phyloP scores from a whole-genome alignment of 23 tunicate species.

The Trididemnum nubilum region DNA sequence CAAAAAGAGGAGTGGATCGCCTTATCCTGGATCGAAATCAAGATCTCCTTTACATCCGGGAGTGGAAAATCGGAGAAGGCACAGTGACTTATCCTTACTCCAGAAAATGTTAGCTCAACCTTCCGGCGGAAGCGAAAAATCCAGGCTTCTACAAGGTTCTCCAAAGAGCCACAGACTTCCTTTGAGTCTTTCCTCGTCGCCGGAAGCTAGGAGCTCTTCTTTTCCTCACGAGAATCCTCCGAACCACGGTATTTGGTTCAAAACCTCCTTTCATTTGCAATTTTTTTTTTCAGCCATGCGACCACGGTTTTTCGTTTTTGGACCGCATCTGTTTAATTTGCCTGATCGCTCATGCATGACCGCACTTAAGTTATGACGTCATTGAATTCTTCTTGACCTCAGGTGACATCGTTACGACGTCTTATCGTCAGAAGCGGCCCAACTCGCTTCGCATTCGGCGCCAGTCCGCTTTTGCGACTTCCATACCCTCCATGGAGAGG shows the following conservation, averaged over 20 bases:
- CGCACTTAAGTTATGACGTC: no score
- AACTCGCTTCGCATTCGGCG: constrained; percentile 40
- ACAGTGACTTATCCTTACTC: constrained; percentile 14
- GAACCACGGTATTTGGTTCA: background rate
- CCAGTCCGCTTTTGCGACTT: constrained; percentile 31
- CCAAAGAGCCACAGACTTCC: background rate
- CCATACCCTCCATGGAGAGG: constrained; percentile 1
- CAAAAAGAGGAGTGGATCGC: background rate
- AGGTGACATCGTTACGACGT: background rate
- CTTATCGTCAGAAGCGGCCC: constrained; percentile 22
- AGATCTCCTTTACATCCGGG: no score
- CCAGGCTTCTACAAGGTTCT: background rate
- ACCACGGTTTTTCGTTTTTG: no score
- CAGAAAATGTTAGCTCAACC: constrained; percentile 1
- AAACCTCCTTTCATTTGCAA: background rate
- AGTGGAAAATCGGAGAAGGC: background rate
- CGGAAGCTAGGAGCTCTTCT: background rate
- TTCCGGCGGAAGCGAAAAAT: background rate
- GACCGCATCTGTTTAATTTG: no score
- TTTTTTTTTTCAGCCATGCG: background rate
- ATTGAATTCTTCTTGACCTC: no score
- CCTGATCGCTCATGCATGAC: background rate
- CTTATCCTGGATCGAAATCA: background rate
- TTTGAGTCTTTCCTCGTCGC: background rate
- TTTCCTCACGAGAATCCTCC: background rate